These are phyloP conservation scores for Frieseomelitta varia DNA, from an alignment of 1,140 invertebrate genomes.

Conservation along the genomic window DNA sequence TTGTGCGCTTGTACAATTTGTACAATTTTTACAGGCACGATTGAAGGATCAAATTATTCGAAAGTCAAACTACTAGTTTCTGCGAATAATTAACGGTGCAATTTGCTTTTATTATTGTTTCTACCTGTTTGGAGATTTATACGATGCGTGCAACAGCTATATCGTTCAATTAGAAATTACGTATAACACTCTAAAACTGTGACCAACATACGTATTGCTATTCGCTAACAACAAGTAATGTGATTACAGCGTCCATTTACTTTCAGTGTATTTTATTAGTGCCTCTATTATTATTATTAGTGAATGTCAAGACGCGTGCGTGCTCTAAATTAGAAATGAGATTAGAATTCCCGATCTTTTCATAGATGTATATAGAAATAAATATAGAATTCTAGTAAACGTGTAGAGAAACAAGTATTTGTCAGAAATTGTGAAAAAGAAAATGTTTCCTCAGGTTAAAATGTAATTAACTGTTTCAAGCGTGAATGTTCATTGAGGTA, in stretches of 20 bases:
- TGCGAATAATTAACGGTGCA: constrained; percentile 5
- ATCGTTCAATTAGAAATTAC: constrained; percentile 54
- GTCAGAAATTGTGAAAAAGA: not conserved
- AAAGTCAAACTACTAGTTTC: not conserved
- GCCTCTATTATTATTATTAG: constrained; percentile 32
- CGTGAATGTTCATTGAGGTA: not conserved
- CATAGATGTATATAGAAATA: too few species aligned
- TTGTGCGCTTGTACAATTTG: not conserved
- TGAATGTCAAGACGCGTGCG: not conserved
- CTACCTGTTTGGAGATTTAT: constrained; percentile 29
- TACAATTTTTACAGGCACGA: not conserved
- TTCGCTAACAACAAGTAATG: constrained; percentile 9
- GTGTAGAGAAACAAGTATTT: not conserved
- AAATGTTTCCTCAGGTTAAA: not conserved
- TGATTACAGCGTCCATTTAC: constrained; percentile 40
- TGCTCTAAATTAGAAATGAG: not conserved
- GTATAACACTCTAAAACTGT: constrained; percentile 18
- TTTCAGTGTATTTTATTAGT: constrained; percentile 39
- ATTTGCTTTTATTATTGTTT: constrained; percentile 29
- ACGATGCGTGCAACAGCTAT: constrained; percentile 50
- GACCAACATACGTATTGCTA: constrained; percentile 32
- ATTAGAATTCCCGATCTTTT: not conserved
- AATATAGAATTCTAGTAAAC: not conserved
- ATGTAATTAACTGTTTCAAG: not conserved
- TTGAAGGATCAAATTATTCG: not conserved